Evolutionary conservation across 2,888 invertebrate species (phyloP).

Genomic region (Macaria notata): DNA sequence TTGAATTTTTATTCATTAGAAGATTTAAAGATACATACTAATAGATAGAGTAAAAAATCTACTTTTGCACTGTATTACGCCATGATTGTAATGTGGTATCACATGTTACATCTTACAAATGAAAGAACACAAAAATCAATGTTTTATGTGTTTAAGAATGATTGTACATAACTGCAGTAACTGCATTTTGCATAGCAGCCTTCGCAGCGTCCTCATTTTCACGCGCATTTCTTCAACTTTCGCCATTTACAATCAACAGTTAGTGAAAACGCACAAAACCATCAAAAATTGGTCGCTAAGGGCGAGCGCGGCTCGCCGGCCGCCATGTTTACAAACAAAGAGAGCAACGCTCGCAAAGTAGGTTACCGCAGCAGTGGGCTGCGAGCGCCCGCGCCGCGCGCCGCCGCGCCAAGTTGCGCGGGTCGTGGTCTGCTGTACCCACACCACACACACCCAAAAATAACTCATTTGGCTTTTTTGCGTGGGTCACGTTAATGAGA

Average conservation of each 20-base stretch:
- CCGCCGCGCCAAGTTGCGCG: constrained; percentile 62
- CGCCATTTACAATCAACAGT: constrained; percentile 29
- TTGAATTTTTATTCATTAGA: too few species aligned
- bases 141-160: not conserved
- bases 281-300: constrained; percentile 29
- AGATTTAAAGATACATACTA: too few species aligned
- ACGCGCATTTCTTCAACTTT: constrained; percentile 22
- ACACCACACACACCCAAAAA: constrained; percentile 8
- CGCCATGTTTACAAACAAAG: constrained; percentile 82
- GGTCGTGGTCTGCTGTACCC: constrained; percentile 66
- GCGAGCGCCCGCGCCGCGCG: constrained; percentile 39
- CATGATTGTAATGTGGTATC: too few species aligned
- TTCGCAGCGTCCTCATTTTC: constrained; percentile 15
- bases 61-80: too few species aligned
- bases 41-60: too few species aligned
- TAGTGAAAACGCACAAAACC: constrained; percentile 39
- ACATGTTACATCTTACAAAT: too few species aligned
- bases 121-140: too few species aligned
- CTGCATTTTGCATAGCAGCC: constrained; percentile 10
- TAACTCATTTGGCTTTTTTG: not conserved
- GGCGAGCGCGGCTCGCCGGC: constrained; percentile 50
- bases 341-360: constrained; percentile 81
- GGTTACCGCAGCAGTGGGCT: constrained; percentile 69
- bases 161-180: not conserved
- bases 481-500: too few species aligned